Evolutionary conservation across 2,888 invertebrate genomes (phyloP).

Genomic region (Tipula unca): DNA sequence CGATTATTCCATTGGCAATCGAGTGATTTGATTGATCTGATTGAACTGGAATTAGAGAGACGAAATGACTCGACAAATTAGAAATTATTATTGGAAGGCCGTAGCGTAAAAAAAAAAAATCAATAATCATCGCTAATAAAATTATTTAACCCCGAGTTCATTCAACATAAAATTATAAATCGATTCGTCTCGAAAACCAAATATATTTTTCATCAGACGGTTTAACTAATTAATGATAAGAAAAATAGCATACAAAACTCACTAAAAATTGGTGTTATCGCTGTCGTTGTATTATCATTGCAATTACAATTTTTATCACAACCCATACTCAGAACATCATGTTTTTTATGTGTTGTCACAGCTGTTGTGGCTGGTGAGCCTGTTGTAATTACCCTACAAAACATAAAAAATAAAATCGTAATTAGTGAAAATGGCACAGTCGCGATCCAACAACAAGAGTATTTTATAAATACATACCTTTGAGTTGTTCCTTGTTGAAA

Average conservation of each 20-base stretch:
- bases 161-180: not conserved
- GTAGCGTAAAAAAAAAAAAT: no score
- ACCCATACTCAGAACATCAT: slow-evolving; percentile 42
- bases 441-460: not conserved
- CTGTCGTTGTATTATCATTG: slow-evolving; percentile 20
- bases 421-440: slow-evolving; percentile 9
- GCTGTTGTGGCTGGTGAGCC: slow-evolving; percentile 34
- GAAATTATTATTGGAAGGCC: not conserved
- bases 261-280: slow-evolving; percentile 21
- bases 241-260: slow-evolving; percentile 20
- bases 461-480: slow-evolving; percentile 32
- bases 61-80: not conserved
- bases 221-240: not conserved
- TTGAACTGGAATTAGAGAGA: slow-evolving; percentile 31
- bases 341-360: slow-evolving; percentile 39
- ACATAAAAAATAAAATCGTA: not conserved
- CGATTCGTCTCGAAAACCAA: not conserved
- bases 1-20: slow-evolving; percentile 40
- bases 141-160: not conserved
- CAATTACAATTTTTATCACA: slow-evolving; percentile 44
- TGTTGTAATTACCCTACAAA: slow-evolving; percentile 38
- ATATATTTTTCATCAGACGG: not conserved
- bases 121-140: not conserved
- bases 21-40: slow-evolving; percentile 36
- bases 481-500: slow-evolving; percentile 37